Evolutionary conservation across 2,113 vertebrate genomes (phyloP).

Genomic region (Mustelus asterias): DNA sequence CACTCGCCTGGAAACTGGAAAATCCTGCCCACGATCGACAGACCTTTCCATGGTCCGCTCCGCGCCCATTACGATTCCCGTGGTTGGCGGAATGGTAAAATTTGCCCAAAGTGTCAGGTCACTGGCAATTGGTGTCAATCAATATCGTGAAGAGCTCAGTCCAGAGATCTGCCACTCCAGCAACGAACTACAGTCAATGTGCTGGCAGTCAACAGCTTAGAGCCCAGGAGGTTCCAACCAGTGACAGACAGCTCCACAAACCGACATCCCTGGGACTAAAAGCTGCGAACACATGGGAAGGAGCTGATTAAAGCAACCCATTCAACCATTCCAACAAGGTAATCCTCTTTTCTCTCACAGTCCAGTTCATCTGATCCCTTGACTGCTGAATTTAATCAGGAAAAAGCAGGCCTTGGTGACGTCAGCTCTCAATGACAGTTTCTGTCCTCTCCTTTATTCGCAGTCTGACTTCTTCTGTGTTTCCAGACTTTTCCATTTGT

Average conservation of each 20-base stretch:
- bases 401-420: neutral
- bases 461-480: neutral
- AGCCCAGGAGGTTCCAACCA: neutral
- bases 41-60: too few species aligned
- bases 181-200: neutral
- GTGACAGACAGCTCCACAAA: neutral
- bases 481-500: neutral
- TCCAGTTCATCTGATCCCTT: neutral
- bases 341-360: neutral
- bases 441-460: neutral
- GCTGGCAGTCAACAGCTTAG: too few species aligned
- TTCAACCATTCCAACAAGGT: neutral
- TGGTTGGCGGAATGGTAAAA: too few species aligned
- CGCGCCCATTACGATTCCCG: too few species aligned
- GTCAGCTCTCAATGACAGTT: neutral
- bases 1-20: too few species aligned
- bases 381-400: neutral
- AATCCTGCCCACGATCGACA: too few species aligned
- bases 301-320: neutral
- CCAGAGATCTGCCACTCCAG: neutral
- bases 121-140: too few species aligned
- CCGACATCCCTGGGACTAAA: neutral
- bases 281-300: neutral
- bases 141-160: neutral
- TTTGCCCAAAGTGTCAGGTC: too few species aligned